A percentile compares a stretch with the other conserved stretches of the same genome.
Conservation (phyloP, 2,888 invertebrate genomes). For the Athripsodes cinereus region DNA sequence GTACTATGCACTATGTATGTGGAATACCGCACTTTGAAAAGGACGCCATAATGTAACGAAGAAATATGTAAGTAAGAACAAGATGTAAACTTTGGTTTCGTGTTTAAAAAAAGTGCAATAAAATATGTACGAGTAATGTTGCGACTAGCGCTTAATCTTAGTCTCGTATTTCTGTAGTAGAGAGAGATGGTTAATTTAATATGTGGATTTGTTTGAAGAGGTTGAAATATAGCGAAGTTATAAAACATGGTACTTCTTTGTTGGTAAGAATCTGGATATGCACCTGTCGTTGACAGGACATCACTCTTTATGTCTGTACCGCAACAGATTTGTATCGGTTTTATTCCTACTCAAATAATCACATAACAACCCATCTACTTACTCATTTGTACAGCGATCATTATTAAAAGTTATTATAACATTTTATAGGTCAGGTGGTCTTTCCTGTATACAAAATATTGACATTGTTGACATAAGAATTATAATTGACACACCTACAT, state of each 20-base stretch:
- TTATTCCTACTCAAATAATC: background rate
- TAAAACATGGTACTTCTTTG: background rate
- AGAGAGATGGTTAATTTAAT: background rate
- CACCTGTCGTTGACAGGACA: background rate
- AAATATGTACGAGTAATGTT: background rate
- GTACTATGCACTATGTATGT: too few relatives aligned
- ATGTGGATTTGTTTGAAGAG: background rate
- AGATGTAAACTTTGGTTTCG: background rate
- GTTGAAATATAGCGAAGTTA: background rate
- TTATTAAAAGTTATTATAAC: too few relatives aligned
- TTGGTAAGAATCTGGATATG: background rate
- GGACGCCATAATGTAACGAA: background rate
- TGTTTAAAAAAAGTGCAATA: background rate
- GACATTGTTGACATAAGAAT: too few relatives aligned
- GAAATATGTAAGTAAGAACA: background rate
- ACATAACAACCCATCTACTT: background rate
- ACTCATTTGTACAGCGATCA: background rate
- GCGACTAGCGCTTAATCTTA: too few relatives aligned
- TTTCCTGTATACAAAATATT: too few relatives aligned
- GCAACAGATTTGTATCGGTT: background rate
- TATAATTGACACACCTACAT: too few relatives aligned
- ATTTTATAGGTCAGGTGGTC: too few relatives aligned
- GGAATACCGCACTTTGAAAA: too few relatives aligned
- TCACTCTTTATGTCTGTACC: background rate
- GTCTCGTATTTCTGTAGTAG: background rate